These are phyloP conservation scores for Porites rus DNA, from an alignment of 92 coral and sea anemone genomes.

Conservation along the genomic window DNA sequence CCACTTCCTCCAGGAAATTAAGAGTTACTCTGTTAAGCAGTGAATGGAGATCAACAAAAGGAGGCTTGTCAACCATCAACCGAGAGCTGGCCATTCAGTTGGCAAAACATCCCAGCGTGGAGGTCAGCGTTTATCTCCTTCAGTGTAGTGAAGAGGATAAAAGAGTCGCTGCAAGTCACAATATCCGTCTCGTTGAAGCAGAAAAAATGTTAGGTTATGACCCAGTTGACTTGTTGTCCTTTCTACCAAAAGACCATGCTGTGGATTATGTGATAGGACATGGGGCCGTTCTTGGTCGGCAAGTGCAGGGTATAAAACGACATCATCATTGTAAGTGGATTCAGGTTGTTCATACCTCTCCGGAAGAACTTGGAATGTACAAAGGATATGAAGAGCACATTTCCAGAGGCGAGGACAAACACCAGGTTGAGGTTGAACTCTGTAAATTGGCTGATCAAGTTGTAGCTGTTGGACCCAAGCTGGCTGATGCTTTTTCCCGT, in stretches of 20 bases:
- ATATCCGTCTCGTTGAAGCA: too few species aligned
- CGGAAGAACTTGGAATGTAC: background rate
- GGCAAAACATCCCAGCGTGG: too few species aligned
- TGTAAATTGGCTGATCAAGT: background rate
- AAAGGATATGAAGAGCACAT: background rate
- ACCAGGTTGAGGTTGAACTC: background rate
- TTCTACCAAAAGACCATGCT: background rate
- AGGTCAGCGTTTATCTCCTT: too few species aligned
- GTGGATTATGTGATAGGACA: background rate
- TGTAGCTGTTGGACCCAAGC: background rate
- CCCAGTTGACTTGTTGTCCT: background rate
- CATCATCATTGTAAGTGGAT: background rate
- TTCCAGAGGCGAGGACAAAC: background rate
- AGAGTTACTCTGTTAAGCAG: too few species aligned
- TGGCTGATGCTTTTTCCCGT: background rate
- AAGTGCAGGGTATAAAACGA: background rate
- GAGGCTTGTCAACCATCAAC: too few species aligned
- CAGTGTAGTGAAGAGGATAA: too few species aligned
- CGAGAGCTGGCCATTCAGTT: too few species aligned
- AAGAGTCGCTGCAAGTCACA: too few species aligned
- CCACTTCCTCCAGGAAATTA: too few species aligned
- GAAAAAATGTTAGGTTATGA: background rate
- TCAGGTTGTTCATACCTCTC: background rate
- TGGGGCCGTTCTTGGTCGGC: background rate
- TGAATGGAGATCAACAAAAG: too few species aligned